phyloP scores from a whole-genome alignment of 2,888 invertebrate genomes.

The Colletes collaris region DNA sequence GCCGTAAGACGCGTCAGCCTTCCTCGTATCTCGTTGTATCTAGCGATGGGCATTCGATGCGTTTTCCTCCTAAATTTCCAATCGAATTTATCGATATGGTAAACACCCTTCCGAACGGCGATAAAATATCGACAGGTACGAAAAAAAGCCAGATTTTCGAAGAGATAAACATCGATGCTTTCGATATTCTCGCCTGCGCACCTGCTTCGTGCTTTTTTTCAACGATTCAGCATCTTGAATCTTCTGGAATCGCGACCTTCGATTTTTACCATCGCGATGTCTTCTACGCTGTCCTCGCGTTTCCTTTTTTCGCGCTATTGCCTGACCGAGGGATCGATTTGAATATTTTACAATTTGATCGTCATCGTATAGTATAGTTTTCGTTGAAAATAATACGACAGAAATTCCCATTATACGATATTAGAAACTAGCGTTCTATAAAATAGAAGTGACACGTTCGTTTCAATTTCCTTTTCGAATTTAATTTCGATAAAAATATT shows the following conservation, averaged over 20 bases:
- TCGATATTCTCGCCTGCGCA: not conserved
- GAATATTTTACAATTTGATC: too few species aligned
- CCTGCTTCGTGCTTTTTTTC: constrained; percentile 16
- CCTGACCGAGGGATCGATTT: not conserved
- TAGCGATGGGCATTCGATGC: constrained; percentile 24
- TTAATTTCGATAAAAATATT: not conserved
- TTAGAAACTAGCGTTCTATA: too few species aligned
- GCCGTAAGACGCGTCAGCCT: not conserved
- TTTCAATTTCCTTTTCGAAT: not conserved
- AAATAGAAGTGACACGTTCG: too few species aligned
- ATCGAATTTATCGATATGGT: constrained; percentile 33
- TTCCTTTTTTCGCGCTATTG: not conserved
- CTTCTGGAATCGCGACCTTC: not conserved
- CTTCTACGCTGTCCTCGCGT: not conserved
- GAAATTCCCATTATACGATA: too few species aligned
- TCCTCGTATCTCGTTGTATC: constrained; percentile 27
- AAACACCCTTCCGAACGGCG: not conserved
- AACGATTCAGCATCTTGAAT: not conserved
- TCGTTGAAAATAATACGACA: not conserved
- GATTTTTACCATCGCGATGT: too few species aligned
- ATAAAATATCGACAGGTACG: constrained; percentile 26
- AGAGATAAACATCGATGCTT: not conserved
- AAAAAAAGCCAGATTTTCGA: not conserved
- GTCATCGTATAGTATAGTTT: not conserved
- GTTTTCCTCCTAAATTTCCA: constrained; percentile 33